Evolutionary conservation across 2,888 invertebrate genomes (phyloP), one percentile per base, ranked within the genome.

Genomic region (Agonopterix arenella): DNA sequence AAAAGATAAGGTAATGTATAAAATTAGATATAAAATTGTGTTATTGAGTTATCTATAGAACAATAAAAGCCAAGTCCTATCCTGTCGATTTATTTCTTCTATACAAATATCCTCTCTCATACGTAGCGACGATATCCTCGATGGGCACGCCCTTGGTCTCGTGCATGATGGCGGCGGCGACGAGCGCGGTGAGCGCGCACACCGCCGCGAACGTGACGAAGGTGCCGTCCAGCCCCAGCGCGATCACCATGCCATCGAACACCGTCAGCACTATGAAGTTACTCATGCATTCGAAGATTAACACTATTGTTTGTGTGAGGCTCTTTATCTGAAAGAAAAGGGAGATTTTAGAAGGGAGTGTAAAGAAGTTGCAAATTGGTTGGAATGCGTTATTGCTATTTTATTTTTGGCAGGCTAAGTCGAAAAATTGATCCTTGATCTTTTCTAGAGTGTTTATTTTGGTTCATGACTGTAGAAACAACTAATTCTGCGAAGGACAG

Each of bases 81-180:
- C 28, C 28, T 28, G 28, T 1, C 28, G 28, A 28, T 7, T 28
- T 28, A 40, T 40, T 11, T 43, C 36, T 45, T 37, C 36, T 45
- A 9, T 67, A 69, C 49, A 73, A 55, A 56, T 53, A 72, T 11
- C 74, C 68, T 16, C 56, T 38, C 16, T 61, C 64, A 50, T 62
- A 75, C 63, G 64, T 65, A 5, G 55, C 48, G 41, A 77, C 60
- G 9, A 82, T 69, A 3, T 57, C 57, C 51, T 78, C 68, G 8
- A 76, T 54, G 0, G 73, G 65, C 16, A 72, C 61, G 1, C 70
- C 70, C 49, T 73, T 76, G 0, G 86, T 85, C 56, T 86, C 85
- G 10, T 40, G 9, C 40, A 40, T 40, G 40, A 40, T 40, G n/a
- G 5, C 3, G 40, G n/a, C 9, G 9, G 40, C 9, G 3, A n/a